These are phyloP conservation scores for Coremacera marginata DNA, from an alignment of 2,888 invertebrate genomes.

Conservation along the genomic window DNA sequence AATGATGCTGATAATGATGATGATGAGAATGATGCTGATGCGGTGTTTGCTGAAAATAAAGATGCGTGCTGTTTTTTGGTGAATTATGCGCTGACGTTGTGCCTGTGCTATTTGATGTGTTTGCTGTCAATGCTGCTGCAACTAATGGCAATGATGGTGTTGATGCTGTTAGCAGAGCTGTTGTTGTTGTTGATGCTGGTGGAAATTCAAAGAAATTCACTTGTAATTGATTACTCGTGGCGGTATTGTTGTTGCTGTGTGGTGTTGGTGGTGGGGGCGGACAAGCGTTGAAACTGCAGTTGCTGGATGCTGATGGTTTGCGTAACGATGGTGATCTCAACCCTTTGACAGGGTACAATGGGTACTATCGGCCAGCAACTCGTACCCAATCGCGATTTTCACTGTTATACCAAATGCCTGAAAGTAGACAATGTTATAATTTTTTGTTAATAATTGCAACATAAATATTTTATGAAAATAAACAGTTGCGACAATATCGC, in stretches of 20 bases:
- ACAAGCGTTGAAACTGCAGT: conserved; percentile 61
- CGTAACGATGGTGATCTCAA: conserved; percentile 68
- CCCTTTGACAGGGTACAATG: conserved; percentile 70
- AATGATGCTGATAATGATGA: conserved; percentile 44
- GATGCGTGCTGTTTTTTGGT: conserved; percentile 47
- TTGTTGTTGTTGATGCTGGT: conserved; percentile 47
- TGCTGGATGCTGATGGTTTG: conserved; percentile 62
- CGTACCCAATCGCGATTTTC: conserved; percentile 70
- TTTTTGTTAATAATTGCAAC: neutral
- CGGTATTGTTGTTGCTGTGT: conserved; percentile 40
- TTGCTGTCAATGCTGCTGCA: conserved; percentile 44
- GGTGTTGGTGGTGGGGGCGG: conserved; percentile 63
- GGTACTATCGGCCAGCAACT: conserved; percentile 70
- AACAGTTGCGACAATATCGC: no score
- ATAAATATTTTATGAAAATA: no score
- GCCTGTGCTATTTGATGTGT: conserved; percentile 50
- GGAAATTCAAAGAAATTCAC: conserved; percentile 63
- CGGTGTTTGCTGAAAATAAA: conserved; percentile 43
- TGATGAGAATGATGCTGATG: conserved; percentile 43
- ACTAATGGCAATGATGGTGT: conserved; percentile 55
- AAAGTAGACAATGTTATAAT: conserved; percentile 39
- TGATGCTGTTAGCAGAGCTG: conserved; percentile 53
- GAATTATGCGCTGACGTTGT: conserved; percentile 52
- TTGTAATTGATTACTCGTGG: conserved; percentile 55
- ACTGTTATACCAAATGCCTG: conserved; percentile 70